Evolutionary conservation across 2,797 vertebrate species (phyloP), one percentile per base, ranked within the genome.

Genomic region (Labeo calbasu): DNA sequence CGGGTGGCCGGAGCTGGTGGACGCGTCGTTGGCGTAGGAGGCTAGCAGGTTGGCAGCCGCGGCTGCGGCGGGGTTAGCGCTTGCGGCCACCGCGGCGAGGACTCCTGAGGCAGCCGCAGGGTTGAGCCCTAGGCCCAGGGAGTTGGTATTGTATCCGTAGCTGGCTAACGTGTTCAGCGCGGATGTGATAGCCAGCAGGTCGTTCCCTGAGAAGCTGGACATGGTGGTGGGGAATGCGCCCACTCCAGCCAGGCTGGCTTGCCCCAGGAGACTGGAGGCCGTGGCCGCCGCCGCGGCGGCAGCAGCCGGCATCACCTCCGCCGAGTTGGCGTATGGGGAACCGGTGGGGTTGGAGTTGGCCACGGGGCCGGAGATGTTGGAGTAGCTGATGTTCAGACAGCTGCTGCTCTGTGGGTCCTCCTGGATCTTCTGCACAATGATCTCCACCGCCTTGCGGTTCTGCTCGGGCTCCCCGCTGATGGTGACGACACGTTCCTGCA

Each of bases 271-370:
- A 86, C 96, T 96, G 10, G 97, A 97, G 89, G 97, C 97, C 12
- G 96, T 96, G 86, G 95, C 95, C 0, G 97, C 96, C 0, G 96
- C 97, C 0, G 95, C 94, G 0, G 96, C 95, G 0, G 95, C 95
- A 5, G 95, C 95, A 0, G 96, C 95, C 0, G 96, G 96, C 92
- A 97, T 89, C 84, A 97, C 97, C 85, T 97, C 97, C 0, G 96
- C 94, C 0, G 97, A 97, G 87, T 97, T 98, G 89, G 97, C 97
- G 13, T 98, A 98, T 2, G 97, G 97, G 1, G 97, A 98, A 88
- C 97, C 97, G 15, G 97, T 98, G 86, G 97, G 97, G 92, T 98
- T 98, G 92, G 97, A 98, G 94, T 98, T 98, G 91, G 97, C 97
- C 87, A 98, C 97, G 0, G 97, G 97, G 87, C 97, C 97, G 0